Conservation (phyloP, 1,140 invertebrate genomes). For the Myzus persicae region DNA sequence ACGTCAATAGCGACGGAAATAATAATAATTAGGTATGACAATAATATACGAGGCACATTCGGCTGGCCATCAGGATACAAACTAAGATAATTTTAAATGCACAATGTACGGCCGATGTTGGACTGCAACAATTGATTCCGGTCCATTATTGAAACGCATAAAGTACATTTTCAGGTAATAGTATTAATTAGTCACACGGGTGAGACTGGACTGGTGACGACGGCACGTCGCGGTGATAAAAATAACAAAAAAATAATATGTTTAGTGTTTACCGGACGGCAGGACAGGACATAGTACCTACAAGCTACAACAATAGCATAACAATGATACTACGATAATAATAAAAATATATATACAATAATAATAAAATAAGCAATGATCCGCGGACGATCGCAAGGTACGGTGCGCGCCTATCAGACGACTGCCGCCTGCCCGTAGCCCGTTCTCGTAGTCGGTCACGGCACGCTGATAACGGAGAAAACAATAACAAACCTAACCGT, state of each 20-base stretch:
- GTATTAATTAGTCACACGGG: not conserved
- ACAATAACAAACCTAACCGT: not conserved
- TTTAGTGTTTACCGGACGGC: not conserved
- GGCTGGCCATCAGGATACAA: not conserved
- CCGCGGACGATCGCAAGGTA: not conserved
- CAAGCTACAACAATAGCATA: not conserved
- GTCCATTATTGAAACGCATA: not conserved
- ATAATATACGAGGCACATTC: not conserved
- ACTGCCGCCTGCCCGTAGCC: not conserved
- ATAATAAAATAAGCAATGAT: not conserved
- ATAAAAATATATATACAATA: not conserved
- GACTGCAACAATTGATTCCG: not conserved
- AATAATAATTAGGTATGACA: not conserved
- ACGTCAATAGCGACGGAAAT: not conserved
- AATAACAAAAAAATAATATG: not conserved
- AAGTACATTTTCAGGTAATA: not conserved
- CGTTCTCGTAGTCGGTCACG: not conserved
- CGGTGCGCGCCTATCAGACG: conserved; percentile 6
- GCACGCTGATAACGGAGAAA: conserved; percentile 35
- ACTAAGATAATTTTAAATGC: not conserved
- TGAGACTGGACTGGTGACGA: not conserved
- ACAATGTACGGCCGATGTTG: not conserved
- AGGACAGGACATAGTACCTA: not conserved
- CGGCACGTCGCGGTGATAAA: not conserved
- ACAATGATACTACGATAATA: too few relatives aligned